phyloP scores from a whole-genome alignment of 2,888 invertebrate species.

The Ophonus ardosiacus region DNA sequence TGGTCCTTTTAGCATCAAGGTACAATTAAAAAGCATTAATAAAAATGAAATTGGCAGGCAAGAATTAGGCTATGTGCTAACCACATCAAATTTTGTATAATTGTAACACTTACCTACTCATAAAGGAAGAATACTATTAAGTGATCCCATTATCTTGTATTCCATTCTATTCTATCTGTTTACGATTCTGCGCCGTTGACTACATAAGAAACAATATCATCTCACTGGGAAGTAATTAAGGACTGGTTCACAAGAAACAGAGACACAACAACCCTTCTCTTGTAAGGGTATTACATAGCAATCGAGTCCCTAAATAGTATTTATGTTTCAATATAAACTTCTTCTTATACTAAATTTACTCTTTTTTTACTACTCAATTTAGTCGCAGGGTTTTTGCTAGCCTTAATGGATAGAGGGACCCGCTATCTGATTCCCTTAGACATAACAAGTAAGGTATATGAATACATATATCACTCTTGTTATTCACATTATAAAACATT shows the following conservation, averaged over 20 bases:
- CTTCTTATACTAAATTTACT: slow-evolving; percentile 27
- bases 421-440: slow-evolving; percentile 17
- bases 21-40: too few relatives aligned
- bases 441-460: background rate
- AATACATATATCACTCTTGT: too few relatives aligned
- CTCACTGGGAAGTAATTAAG: slow-evolving; percentile 13
- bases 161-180: background rate
- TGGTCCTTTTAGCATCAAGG: too few relatives aligned
- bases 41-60: too few relatives aligned
- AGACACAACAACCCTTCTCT: slow-evolving; percentile 19
- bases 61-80: too few relatives aligned
- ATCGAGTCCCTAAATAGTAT: slow-evolving; percentile 42
- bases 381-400: slow-evolving; percentile 6
- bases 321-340: slow-evolving; percentile 52
- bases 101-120: too few relatives aligned
- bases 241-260: slow-evolving; percentile 7
- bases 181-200: background rate
- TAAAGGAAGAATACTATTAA: background rate
- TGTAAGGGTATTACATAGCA: slow-evolving; percentile 27
- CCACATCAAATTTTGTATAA: too few relatives aligned
- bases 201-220: slow-evolving; percentile 2
- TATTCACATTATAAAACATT: too few relatives aligned
- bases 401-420: slow-evolving; percentile 10
- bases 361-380: slow-evolving; percentile 32
- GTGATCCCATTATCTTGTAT: background rate